A percentile compares a stretch with the other conserved stretches of the same genome.
Conservation (phyloP, 2,113 vertebrate species). For the Epinephelus lanceolatus region DNA sequence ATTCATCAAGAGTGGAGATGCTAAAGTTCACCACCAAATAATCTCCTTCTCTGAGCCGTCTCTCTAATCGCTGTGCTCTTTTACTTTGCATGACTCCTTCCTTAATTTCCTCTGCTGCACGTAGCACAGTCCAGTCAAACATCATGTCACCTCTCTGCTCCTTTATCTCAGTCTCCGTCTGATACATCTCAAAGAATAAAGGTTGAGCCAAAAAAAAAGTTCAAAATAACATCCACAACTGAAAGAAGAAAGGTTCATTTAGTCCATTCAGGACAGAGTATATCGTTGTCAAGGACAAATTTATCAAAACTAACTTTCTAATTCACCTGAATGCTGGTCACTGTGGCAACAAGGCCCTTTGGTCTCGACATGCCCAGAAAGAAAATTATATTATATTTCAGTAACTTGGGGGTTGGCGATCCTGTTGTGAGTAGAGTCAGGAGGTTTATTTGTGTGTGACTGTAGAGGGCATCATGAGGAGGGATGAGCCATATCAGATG, state of each 20-base stretch:
- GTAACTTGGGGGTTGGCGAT: not conserved
- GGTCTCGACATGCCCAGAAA: not conserved
- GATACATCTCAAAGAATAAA: constrained; percentile 4
- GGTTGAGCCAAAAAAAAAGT: not conserved
- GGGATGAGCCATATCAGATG: no score
- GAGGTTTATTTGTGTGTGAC: not conserved
- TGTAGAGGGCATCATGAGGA: no score
- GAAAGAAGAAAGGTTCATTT: not conserved
- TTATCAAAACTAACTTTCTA: not conserved
- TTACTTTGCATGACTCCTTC: not conserved
- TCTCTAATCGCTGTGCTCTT: constrained; percentile 25
- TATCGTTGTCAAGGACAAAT: not conserved
- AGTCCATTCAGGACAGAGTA: not conserved
- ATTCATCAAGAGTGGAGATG: constrained; percentile 32
- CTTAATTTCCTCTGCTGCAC: not conserved
- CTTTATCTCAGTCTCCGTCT: not conserved
- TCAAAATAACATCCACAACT: not conserved
- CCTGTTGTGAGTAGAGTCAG: constrained; percentile 15
- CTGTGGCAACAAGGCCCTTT: not conserved
- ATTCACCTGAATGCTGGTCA: not conserved
- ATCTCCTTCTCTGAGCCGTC: not conserved
- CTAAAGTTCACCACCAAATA: constrained; percentile 37
- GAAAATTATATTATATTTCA: not conserved
- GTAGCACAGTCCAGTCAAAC: no score
- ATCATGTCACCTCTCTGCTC: not conserved